A percentile compares a stretch with the other conserved stretches of the same genome.
Conservation (phyloP, 2,113 vertebrate genomes). For the Spea bombifrons region DNA sequence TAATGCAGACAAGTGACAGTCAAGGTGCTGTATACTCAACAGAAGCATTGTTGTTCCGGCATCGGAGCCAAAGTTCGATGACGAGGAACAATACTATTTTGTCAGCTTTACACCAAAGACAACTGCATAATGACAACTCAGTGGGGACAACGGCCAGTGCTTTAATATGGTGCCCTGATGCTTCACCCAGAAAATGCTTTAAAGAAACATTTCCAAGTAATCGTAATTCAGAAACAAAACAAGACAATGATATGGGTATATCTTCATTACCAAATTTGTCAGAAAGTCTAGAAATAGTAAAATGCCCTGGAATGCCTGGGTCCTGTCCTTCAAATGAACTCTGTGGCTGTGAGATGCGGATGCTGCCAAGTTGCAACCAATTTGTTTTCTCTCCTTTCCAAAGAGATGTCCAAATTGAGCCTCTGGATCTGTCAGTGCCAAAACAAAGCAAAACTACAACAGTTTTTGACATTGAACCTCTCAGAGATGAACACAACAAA, state of each 20-base stretch:
- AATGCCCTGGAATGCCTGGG: neutral
- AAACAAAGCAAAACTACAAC: slow-evolving; percentile 50
- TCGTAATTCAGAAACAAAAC: neutral
- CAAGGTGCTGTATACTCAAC: neutral
- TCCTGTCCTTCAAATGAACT: neutral
- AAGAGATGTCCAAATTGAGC: slow-evolving; percentile 62
- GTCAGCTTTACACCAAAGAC: neutral
- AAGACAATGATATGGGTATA: neutral
- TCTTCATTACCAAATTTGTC: neutral
- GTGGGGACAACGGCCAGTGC: neutral
- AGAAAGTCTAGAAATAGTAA: neutral
- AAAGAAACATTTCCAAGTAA: neutral
- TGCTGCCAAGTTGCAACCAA: neutral
- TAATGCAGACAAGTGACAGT: neutral
- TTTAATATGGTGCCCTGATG: neutral
- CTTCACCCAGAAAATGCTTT: neutral
- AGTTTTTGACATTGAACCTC: neutral
- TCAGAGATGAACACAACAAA: neutral
- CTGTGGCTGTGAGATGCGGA: neutral
- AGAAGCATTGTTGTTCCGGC: neutral
- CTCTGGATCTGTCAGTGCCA: slow-evolving; percentile 73
- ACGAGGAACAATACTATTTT: neutral
- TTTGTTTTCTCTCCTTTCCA: slow-evolving; percentile 33
- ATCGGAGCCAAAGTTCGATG: neutral
- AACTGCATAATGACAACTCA: neutral